Evolutionary conservation across 2,888 invertebrate genomes (phyloP).

Genomic region (Parascotia fuliginaria): DNA sequence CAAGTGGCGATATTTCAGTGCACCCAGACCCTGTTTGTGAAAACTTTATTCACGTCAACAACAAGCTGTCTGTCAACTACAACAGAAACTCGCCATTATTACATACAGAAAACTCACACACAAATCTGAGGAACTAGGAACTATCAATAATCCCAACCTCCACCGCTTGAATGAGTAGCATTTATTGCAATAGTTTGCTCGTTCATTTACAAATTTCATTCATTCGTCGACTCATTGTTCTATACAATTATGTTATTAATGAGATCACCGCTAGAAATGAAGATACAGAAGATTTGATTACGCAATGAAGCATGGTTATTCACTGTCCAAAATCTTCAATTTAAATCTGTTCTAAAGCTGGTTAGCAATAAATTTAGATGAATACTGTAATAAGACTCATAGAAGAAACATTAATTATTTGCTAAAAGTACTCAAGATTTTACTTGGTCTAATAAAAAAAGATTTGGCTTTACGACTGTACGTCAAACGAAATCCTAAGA

Average conservation of each 20-base stretch:
- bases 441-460: constrained; percentile 6
- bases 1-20: constrained; percentile 74
- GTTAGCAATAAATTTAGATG: constrained; percentile 18
- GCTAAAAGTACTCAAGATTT: constrained; percentile 6
- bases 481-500: constrained; percentile 8
- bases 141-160: constrained; percentile 36
- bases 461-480: constrained; percentile 5
- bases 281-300: constrained; percentile 23
- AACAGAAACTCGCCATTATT: constrained; percentile 51
- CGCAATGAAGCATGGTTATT: constrained; percentile 19
- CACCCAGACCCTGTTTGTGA: constrained; percentile 64
- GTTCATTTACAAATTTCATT: constrained; percentile 38
- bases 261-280: constrained; percentile 8
- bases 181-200: constrained; percentile 38
- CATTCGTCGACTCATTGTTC: constrained; percentile 19
- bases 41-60: constrained; percentile 74
- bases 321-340: constrained; percentile 28
- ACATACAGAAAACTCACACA: constrained; percentile 50
- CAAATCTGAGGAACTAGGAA: constrained; percentile 37
- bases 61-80: constrained; percentile 65
- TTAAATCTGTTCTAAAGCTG: constrained; percentile 23
- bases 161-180: constrained; percentile 33
- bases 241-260: constrained; percentile 31
- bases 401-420: constrained; percentile 18
- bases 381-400: constrained; percentile 19